A percentile compares a stretch with the other conserved stretches of the same genome.
Conservation (phyloP, 2,888 invertebrate genomes). For the Volucella zonaria region DNA sequence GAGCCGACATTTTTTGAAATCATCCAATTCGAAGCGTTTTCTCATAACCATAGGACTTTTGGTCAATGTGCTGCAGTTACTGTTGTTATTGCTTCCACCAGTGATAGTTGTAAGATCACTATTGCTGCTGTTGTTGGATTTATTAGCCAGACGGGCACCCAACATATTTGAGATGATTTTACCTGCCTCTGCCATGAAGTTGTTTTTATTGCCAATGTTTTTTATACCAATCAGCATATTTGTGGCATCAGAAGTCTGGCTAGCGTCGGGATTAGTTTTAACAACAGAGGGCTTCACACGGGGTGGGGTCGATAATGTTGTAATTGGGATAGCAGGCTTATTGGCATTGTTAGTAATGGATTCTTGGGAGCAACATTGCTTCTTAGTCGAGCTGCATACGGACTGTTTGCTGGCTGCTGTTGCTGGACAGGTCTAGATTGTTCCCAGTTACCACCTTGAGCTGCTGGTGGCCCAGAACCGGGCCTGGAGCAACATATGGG, state of each 20-base stretch:
- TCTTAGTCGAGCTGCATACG: no score
- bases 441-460: no score
- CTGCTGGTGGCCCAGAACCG: no score
- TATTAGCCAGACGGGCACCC: slow-evolving; percentile 79
- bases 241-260: slow-evolving; percentile 75
- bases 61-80: slow-evolving; percentile 78
- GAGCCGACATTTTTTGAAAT: slow-evolving; percentile 80
- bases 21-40: slow-evolving; percentile 80
- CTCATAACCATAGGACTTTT: slow-evolving; percentile 80
- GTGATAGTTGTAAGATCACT: slow-evolving; percentile 65
- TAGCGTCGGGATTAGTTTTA: slow-evolving; percentile 72
- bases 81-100: slow-evolving; percentile 77
- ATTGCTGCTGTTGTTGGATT: slow-evolving; percentile 67
- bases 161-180: slow-evolving; percentile 82
- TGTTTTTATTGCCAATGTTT: slow-evolving; percentile 79
- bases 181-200: slow-evolving; percentile 81
- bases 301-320: slow-evolving; percentile 58
- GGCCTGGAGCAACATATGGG: no score
- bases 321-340: slow-evolving; percentile 38
- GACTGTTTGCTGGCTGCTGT: no score
- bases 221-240: slow-evolving; percentile 80
- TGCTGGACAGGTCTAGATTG: no score
- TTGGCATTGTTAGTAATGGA: slow-evolving; percentile 45
- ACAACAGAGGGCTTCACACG: slow-evolving; percentile 56
- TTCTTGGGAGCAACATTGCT: no score